phyloP scores from a whole-genome alignment of 37 sponge, comb jelly and placozoan genomes.

The Sycon ciliatum region DNA sequence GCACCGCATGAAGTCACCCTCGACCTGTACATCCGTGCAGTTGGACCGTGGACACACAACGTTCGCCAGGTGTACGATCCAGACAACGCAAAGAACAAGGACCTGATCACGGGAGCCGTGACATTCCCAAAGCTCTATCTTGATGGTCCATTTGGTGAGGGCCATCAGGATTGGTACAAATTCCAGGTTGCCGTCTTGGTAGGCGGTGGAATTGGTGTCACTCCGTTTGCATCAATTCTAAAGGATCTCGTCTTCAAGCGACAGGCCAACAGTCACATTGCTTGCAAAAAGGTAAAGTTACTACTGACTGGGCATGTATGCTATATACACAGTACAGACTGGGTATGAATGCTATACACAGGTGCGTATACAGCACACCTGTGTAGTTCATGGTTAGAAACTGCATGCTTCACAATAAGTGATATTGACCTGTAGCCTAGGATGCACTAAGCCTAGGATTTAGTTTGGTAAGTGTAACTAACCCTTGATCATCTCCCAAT shows the following conservation, averaged over 20 bases:
- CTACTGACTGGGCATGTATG: no score
- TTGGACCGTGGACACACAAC: constrained; percentile 94
- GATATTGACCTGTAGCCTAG: no score
- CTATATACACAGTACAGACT: no score
- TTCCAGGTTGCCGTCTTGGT: constrained; percentile 87
- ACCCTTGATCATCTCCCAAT: no score
- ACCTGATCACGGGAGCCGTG: constrained; percentile 36
- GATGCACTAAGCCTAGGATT: no score
- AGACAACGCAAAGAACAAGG: constrained; percentile 39
- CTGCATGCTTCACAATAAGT: no score
- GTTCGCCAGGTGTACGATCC: constrained; percentile 70
- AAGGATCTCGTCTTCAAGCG: constrained; percentile 89
- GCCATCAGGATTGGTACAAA: constrained; percentile 93
- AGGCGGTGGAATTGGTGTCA: constrained; percentile 97
- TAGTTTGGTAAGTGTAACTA: no score
- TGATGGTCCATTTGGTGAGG: constrained; percentile 97
- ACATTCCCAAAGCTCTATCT: neutral
- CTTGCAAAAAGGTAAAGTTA: no score
- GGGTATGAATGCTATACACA: no score
- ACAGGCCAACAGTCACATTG: no score
- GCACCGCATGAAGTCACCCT: constrained; percentile 91
- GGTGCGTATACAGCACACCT: no score
- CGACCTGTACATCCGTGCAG: constrained; percentile 86
- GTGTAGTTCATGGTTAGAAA: no score
- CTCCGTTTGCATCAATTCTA: constrained; percentile 95